A percentile compares a stretch with the other conserved stretches of the same genome.
These are phyloP conservation scores for Exephanes ischioxanthus DNA, from an alignment of 2,888 invertebrate genomes.

Conservation along the genomic window DNA sequence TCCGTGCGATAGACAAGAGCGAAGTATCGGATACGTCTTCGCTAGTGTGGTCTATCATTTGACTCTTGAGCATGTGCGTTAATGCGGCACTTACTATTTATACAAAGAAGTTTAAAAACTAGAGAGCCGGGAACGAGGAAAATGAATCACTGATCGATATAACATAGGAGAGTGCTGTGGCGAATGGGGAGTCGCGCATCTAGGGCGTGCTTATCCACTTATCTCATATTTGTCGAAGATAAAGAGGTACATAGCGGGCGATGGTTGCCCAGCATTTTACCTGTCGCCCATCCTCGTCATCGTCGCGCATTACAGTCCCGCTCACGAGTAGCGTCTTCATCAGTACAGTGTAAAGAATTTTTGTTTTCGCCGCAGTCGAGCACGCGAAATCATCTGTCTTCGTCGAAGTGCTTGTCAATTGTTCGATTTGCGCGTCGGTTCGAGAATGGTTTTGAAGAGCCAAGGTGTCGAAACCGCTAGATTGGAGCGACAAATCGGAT, in stretches of 20 bases:
- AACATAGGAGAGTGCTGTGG: slow-evolving; percentile 55
- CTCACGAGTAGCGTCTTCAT: slow-evolving; percentile 48
- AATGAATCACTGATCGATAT: slow-evolving; percentile 68
- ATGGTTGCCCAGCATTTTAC: slow-evolving; percentile 61
- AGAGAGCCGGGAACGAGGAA: slow-evolving; percentile 5
- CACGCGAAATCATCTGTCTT: neutral
- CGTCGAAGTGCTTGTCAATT: neutral
- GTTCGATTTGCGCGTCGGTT: neutral
- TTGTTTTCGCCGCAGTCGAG: slow-evolving; percentile 3
- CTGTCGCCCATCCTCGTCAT: slow-evolving; percentile 61
- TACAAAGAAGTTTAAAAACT: neutral
- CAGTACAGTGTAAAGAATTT: slow-evolving; percentile 8
- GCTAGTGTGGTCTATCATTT: no score
- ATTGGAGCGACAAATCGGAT: slow-evolving; percentile 91
- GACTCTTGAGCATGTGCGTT: neutral
- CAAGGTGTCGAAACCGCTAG: slow-evolving; percentile 86
- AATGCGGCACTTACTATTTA: neutral
- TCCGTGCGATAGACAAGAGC: no score
- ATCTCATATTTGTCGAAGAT: slow-evolving; percentile 82
- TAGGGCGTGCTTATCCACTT: slow-evolving; percentile 82
- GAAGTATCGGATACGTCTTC: no score
- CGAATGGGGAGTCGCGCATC: slow-evolving; percentile 73
- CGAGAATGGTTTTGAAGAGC: slow-evolving; percentile 76
- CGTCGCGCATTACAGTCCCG: slow-evolving; percentile 47
- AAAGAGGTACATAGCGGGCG: slow-evolving; percentile 71